A percentile compares a stretch with the other conserved stretches of the same genome.
Evolutionary conservation across 2,888 invertebrate species (phyloP).

Genomic region (Lasioglossum figueresi): DNA sequence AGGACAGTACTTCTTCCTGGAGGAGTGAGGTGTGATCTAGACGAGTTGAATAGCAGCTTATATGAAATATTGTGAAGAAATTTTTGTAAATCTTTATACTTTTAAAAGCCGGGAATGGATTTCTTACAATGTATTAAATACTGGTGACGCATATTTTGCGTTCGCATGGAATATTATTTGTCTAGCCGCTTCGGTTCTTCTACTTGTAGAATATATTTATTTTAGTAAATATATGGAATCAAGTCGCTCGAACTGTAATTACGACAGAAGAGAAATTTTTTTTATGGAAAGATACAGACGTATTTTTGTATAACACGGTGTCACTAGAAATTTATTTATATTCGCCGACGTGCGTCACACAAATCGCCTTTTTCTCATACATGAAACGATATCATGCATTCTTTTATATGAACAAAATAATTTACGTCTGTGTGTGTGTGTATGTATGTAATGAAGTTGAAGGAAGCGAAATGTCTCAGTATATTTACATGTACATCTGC

Average conservation of each 20-base stretch:
- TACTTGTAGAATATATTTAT: conserved; percentile 44
- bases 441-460: conserved; percentile 33
- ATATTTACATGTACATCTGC: conserved; percentile 59
- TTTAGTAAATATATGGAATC: conserved; percentile 21
- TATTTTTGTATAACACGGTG: conserved; percentile 36
- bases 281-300: conserved; percentile 15
- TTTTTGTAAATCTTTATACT: conserved; percentile 70
- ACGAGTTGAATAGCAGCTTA: conserved; percentile 56
- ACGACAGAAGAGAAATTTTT: neutral
- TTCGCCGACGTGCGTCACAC: conserved; percentile 12
- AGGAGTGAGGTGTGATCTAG: conserved; percentile 88
- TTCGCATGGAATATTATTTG: conserved; percentile 29
- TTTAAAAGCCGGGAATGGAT: conserved; percentile 60
- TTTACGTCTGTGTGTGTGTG: conserved; percentile 39
- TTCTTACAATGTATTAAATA: conserved; percentile 47
- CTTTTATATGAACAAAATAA: conserved; percentile 46
- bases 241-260: neutral
- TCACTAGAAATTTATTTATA: conserved; percentile 33
- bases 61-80: conserved; percentile 60
- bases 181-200: conserved; percentile 9
- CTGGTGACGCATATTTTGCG: conserved; percentile 30
- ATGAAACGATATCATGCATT: conserved; percentile 14
- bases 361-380: conserved; percentile 16
- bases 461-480: conserved; percentile 22
- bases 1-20: conserved; percentile 99